Percentiles rank a stretch among this genome's conserved stretches.
phyloP scores from a whole-genome alignment of 2,113 vertebrate species.

The Brachypodius melanocephalos region DNA sequence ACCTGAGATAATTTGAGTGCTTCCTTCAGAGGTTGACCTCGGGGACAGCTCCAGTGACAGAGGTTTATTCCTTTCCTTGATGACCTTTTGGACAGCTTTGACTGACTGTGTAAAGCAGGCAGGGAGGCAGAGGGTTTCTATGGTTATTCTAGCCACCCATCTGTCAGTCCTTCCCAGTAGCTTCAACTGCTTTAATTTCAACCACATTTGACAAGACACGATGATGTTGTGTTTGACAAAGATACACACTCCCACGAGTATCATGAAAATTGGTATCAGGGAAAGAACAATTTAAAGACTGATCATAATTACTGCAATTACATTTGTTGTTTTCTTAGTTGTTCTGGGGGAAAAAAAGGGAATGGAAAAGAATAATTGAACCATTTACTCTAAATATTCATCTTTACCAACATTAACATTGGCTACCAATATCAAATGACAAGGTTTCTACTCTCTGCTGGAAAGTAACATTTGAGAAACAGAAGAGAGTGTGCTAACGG shows the following conservation, averaged over 20 bases:
- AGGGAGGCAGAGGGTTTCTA: background rate
- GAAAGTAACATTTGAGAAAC: background rate
- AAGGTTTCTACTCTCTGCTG: conserved; percentile 1
- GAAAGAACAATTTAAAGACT: conserved; percentile 18
- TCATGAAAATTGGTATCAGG: conserved; percentile 1
- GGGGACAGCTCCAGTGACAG: background rate
- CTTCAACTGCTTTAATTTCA: background rate
- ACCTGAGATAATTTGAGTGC: background rate
- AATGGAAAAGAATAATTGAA: conserved; percentile 30
- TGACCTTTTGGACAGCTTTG: background rate
- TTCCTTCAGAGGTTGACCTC: background rate
- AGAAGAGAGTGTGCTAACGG: background rate
- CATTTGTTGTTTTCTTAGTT: conserved; percentile 37
- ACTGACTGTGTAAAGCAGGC: background rate
- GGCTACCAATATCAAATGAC: background rate
- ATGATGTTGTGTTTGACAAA: conserved; percentile 1
- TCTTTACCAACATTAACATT: background rate
- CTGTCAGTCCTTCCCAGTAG: background rate
- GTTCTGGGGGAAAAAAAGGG: background rate
- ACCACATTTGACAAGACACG: background rate
- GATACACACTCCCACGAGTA: background rate
- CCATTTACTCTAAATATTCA: conserved; percentile 29
- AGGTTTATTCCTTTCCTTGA: background rate
- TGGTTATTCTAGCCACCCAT: background rate
- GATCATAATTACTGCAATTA: conserved; percentile 41